Conservation (phyloP, 2,113 vertebrate species). For the Anarhynchus alexandrinus region DNA sequence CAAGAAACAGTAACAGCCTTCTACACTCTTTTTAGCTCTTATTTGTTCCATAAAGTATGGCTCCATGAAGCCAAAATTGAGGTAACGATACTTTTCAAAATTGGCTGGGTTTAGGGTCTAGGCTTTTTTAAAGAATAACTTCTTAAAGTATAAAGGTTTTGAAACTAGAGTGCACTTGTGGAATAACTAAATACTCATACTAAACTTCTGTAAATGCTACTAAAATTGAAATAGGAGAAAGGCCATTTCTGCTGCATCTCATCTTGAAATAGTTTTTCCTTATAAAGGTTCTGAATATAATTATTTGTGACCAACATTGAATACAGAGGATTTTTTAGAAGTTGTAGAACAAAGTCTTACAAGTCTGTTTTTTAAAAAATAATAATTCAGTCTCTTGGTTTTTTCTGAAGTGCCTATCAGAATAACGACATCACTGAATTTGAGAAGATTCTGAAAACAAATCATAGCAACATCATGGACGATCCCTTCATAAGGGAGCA, state of each 20-base stretch:
- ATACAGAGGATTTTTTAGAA: background rate
- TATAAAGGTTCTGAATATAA: background rate
- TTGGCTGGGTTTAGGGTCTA: background rate
- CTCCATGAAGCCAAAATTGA: background rate
- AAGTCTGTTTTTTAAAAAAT: background rate
- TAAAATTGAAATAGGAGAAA: background rate
- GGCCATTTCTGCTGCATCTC: background rate
- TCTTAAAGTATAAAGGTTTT: background rate
- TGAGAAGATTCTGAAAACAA: slow-evolving; percentile 99
- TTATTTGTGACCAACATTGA: background rate
- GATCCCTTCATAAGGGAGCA: slow-evolving; percentile 99
- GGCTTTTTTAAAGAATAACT: background rate
- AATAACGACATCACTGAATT: slow-evolving; percentile 99
- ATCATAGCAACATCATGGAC: slow-evolving; percentile 99
- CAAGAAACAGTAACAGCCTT: background rate
- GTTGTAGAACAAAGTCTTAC: background rate
- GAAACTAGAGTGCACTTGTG: background rate
- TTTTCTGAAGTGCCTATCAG: slow-evolving; percentile 91
- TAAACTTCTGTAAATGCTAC: background rate
- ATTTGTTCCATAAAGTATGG: background rate
- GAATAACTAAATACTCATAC: background rate
- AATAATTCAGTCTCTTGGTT: background rate
- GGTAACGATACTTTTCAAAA: background rate
- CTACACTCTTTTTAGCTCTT: background rate
- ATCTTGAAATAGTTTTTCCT: background rate